These are phyloP conservation scores for Tringa solitaria DNA, from an alignment of 2,113 vertebrate genomes.

Conservation along the genomic window DNA sequence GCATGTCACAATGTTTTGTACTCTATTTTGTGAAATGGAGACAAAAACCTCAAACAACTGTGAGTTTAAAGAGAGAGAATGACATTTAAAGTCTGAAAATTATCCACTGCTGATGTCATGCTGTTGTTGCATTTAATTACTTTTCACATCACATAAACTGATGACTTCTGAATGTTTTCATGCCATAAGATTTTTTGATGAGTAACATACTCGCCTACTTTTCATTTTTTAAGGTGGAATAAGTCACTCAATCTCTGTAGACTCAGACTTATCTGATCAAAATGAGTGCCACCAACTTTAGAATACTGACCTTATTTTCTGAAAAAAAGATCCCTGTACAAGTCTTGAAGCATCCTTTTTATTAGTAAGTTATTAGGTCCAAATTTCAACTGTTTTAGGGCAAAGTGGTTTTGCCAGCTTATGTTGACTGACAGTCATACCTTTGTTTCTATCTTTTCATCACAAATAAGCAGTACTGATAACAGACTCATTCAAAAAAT, in stretches of 20 bases:
- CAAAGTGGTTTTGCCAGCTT: background rate
- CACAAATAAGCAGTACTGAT: background rate
- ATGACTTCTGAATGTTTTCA: constrained; percentile 52
- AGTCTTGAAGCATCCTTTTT: background rate
- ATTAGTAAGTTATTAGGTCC: background rate
- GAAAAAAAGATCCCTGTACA: background rate
- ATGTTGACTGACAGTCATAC: background rate
- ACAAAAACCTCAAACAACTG: constrained; percentile 63
- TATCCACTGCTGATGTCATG: constrained; percentile 70
- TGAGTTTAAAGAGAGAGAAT: constrained; percentile 72
- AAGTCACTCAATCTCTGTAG: background rate
- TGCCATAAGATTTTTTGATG: constrained; percentile 33
- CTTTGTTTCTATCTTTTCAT: background rate
- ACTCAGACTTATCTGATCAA: background rate
- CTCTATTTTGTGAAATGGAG: constrained; percentile 76
- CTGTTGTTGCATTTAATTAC: constrained; percentile 72
- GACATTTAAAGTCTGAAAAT: constrained; percentile 71
- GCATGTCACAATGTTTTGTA: constrained; percentile 81
- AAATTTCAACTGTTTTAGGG: background rate
- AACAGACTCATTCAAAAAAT: background rate
- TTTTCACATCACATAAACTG: constrained; percentile 55
- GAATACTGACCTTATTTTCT: background rate
- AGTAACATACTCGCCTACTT: background rate
- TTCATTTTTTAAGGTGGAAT: background rate
- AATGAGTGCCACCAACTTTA: background rate